phyloP scores from a whole-genome alignment of 1,140 invertebrate species.

The Kradibia gibbosae region DNA sequence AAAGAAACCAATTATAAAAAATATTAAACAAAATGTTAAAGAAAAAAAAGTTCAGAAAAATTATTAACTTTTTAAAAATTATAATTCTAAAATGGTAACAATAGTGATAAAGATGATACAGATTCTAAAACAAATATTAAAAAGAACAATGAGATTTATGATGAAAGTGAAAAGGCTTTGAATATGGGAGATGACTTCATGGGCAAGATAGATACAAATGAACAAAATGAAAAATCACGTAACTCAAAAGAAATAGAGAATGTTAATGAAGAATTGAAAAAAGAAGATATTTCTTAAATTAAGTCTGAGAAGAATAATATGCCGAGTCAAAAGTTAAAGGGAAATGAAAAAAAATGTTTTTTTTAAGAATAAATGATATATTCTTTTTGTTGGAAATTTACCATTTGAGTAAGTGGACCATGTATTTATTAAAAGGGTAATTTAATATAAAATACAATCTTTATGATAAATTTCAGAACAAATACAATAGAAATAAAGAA shows the following conservation, averaged over 20 bases:
- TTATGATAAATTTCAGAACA: conserved; percentile 55
- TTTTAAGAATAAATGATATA: conserved; percentile 72
- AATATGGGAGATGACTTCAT: no score
- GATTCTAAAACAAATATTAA: no score
- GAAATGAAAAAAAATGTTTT: conserved; percentile 58
- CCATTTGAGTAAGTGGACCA: conserved; percentile 61
- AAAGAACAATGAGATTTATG: no score
- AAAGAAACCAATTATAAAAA: no score
- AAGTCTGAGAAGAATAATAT: background rate
- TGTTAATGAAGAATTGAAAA: background rate
- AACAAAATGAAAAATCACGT: background rate
- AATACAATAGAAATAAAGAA: conserved; percentile 67
- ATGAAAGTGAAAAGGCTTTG: no score
- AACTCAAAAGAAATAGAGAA: background rate
- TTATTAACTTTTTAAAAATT: no score
- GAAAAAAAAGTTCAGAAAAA: no score
- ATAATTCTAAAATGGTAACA: no score
- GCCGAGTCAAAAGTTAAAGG: background rate
- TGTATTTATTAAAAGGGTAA: background rate
- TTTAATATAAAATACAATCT: background rate
- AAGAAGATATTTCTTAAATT: no score
- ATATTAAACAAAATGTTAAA: no score
- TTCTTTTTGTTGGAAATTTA: conserved; percentile 73
- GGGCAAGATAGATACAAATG: no score
- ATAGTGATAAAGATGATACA: no score